Percentiles rank a stretch among this genome's conserved stretches.
Conservation (phyloP, 1,140 invertebrate genomes). For the Sitodiplosis mosellana region DNA sequence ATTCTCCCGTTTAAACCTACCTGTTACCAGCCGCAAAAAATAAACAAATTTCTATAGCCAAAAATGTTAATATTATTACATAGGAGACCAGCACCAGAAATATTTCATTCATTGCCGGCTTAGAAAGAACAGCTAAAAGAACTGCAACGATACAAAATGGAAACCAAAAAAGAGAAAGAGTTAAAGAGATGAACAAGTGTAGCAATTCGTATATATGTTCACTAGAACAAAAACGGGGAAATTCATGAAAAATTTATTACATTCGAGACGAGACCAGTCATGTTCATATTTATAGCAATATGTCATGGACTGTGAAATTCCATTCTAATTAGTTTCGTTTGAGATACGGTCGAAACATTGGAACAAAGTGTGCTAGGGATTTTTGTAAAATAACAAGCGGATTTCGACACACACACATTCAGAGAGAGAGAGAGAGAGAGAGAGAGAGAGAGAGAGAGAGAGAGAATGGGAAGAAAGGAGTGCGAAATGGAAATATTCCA, state of each 20-base stretch:
- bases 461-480: too few relatives aligned
- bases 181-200: not conserved
- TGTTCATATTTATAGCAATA: not conserved
- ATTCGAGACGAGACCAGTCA: not conserved
- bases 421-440: too few relatives aligned
- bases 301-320: not conserved
- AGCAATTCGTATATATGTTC: too few relatives aligned
- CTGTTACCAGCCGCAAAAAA: not conserved
- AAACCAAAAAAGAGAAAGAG: conserved; percentile 18
- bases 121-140: conserved; percentile 52
- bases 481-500: too few relatives aligned
- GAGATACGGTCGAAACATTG: too few relatives aligned
- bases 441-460: too few relatives aligned
- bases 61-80: conserved; percentile 51
- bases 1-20: too few relatives aligned
- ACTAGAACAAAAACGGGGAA: not conserved
- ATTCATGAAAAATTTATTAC: not conserved
- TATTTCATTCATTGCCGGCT: conserved; percentile 72
- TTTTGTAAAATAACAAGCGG: too few relatives aligned
- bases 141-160: conserved; percentile 27
- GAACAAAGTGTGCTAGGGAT: too few relatives aligned
- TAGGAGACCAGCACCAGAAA: conserved; percentile 69
- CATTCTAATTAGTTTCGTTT: not conserved
- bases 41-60: conserved; percentile 37
- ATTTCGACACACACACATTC: too few relatives aligned